Evolutionary conservation across 2,797 vertebrate species (phyloP), one percentile per base, ranked within the genome.

Genomic region (Anabacerthia variegaticeps): DNA sequence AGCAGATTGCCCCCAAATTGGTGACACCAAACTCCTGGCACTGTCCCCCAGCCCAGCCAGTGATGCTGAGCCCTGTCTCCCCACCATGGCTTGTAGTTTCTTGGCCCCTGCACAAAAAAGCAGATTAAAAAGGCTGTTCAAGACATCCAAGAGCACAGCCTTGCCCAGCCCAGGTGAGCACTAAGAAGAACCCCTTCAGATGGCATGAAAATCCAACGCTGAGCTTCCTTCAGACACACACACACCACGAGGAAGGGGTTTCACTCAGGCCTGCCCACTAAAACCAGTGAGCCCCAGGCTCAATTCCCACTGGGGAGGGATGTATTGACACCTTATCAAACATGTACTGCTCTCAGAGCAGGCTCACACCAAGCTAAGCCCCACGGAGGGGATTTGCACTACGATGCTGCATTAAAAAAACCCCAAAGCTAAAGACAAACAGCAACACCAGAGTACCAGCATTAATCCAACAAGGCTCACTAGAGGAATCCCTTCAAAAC

Each of bases 21-120:
- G 58, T 28, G 21, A 41, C 18, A 41, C 6, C 86, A 63, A 39
- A 27, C 26, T 6, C 20, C 34, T 19, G 41, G 41, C 34, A 19
- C 34, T 8, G 7, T 26, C 30, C 27, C 32, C 23, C 52, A 61
- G 52, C 34, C 73, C 17, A 1, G 34, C 52, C 52, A 26, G 66
- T 0, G 1, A 26, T 4, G 55, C 75, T 8, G 7, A 90, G 14
- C n/a, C 48, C 22, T 3, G 5, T 48, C 32, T 83, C 62, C 65
- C 4, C 77, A 12, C 3, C 4, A 2, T 0, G 7, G 32, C 14
- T 2, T 36, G 15, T 0, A 14, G 5, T 21, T 55, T 10, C 48
- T 52, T 11, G 20, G 7, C 18, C 15, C 15, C 56, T 55, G 62
- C 19, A 23, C 20, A 21, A 26, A 61, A 51, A 0, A 9, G 2